phyloP scores from a whole-genome alignment of 2,113 vertebrate species.

The Merops nubicus region DNA sequence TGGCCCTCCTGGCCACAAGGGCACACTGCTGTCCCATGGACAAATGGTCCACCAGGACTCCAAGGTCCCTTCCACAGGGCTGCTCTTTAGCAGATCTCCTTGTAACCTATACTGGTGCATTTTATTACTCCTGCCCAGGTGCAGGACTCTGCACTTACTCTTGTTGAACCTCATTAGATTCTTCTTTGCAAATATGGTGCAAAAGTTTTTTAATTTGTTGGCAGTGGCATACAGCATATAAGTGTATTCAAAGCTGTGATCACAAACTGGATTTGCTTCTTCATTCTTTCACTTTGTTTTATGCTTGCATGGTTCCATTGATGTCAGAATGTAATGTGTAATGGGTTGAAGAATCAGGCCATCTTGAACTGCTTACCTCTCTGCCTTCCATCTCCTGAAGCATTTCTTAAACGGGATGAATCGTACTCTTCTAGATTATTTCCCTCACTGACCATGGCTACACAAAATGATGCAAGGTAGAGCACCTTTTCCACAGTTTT shows the following conservation, averaged over 20 bases:
- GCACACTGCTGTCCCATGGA: no score
- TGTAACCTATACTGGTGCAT: no score
- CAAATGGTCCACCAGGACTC: no score
- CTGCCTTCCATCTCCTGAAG: neutral
- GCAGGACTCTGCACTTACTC: no score
- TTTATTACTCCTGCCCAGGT: no score
- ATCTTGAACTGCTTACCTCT: neutral
- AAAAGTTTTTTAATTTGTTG: neutral
- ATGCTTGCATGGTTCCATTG: neutral
- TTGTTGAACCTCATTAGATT: no score
- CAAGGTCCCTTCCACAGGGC: no score
- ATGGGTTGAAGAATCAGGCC: neutral
- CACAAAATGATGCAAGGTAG: neutral
- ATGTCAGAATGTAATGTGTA: neutral
- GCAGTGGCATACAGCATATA: neutral
- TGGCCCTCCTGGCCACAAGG: no score
- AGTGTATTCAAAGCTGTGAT: neutral
- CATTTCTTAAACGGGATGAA: neutral
- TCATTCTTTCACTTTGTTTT: neutral
- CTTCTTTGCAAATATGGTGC: no score
- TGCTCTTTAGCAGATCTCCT: no score
- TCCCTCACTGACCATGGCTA: neutral
- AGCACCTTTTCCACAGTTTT: neutral
- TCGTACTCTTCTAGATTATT: neutral
- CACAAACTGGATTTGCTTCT: neutral